These are phyloP conservation scores for Theretra japonica DNA, from an alignment of 2,888 invertebrate species.

Conservation along the genomic window DNA sequence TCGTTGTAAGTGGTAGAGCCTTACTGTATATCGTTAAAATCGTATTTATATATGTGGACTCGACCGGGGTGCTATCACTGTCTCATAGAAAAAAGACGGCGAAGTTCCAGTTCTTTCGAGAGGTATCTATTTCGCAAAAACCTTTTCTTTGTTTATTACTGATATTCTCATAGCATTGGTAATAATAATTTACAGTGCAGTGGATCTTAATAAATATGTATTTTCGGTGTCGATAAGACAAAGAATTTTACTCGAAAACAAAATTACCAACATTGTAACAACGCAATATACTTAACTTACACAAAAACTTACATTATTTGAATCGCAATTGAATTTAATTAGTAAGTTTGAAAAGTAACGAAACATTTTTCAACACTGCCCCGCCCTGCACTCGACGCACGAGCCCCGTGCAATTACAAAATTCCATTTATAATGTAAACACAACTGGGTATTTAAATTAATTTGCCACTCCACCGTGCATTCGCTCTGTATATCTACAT, in stretches of 20 bases:
- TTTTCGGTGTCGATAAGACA: no score
- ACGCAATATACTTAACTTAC: background rate
- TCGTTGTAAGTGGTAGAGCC: background rate
- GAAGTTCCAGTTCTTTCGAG: no score
- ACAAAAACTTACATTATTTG: background rate
- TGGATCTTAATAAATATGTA: no score
- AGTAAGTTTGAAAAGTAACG: constrained; percentile 25
- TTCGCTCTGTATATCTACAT: background rate
- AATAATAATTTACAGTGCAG: no score
- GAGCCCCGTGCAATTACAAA: constrained; percentile 25
- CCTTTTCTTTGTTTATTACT: no score
- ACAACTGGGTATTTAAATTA: constrained; percentile 29
- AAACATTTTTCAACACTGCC: constrained; percentile 23
- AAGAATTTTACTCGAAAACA: background rate
- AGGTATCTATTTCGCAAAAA: no score
- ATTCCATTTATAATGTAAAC: constrained; percentile 28
- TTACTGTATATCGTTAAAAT: no score
- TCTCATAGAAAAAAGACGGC: no score
- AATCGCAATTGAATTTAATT: background rate
- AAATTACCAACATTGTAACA: background rate
- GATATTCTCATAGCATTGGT: no score
- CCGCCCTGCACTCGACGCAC: background rate
- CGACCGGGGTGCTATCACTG: no score
- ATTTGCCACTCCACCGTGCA: constrained; percentile 13
- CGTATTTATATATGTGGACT: no score